Evolutionary conservation across 2,888 invertebrate genomes (phyloP).

Genomic region (Lobophora halterata): DNA sequence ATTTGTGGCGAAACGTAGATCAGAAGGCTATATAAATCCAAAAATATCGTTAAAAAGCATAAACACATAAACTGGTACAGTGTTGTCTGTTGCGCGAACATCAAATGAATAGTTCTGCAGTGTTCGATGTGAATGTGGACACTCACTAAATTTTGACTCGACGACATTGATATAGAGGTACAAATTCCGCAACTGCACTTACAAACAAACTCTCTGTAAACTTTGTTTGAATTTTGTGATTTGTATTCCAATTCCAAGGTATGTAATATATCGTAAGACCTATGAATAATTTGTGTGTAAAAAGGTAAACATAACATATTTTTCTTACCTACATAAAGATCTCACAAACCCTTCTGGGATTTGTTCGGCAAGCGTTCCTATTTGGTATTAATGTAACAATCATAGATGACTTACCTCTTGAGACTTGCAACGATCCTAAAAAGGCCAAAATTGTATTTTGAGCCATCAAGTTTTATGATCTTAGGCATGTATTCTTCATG

Average conservation of each 20-base stretch:
- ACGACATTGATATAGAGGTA: constrained; percentile 19
- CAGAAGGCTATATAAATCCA: too few relatives aligned
- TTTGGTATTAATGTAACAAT: constrained; percentile 9
- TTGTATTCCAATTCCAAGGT: too few relatives aligned
- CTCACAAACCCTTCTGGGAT: constrained; percentile 12
- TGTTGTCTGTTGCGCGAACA: constrained; percentile 19
- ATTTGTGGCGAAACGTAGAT: too few relatives aligned
- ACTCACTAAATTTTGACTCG: constrained; percentile 21
- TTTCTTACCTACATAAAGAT: constrained; percentile 8
- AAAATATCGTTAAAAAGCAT: too few relatives aligned
- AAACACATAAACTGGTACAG: constrained; percentile 1
- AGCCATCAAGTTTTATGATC: too few relatives aligned
- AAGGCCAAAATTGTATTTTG: too few relatives aligned
- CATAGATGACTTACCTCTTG: constrained; percentile 7
- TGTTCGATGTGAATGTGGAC: constrained; percentile 16
- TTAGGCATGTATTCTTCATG: too few relatives aligned
- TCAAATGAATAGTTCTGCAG: constrained; percentile 22
- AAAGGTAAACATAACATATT: constrained; percentile 9
- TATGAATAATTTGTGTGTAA: constrained; percentile 12
- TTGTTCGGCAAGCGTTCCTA: constrained; percentile 8
- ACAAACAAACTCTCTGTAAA: constrained; percentile 7
- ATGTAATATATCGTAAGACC: too few relatives aligned
- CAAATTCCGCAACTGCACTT: constrained; percentile 10
- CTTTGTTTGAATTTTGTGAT: too few relatives aligned
- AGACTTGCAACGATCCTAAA: constrained; percentile 3